Evolutionary conservation across 2,888 invertebrate genomes (phyloP).

Genomic region (Pardosa pseudoannulata): DNA sequence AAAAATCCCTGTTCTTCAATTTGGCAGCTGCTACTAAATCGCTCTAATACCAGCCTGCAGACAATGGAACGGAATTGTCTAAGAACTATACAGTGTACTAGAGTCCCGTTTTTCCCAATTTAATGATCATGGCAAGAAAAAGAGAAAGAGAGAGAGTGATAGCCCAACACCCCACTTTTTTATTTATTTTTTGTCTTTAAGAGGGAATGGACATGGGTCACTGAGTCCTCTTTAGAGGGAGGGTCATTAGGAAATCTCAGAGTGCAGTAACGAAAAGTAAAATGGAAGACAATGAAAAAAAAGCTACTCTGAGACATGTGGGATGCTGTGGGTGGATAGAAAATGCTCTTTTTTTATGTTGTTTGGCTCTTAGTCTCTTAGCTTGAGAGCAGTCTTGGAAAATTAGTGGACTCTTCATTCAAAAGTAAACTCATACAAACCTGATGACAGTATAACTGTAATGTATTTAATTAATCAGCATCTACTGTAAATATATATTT

Average conservation of each 20-base stretch:
- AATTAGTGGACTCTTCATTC: neutral
- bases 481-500: too few species aligned
- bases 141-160: slow-evolving; percentile 15
- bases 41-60: slow-evolving; percentile 41
- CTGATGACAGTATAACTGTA: too few species aligned
- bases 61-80: slow-evolving; percentile 8
- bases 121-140: slow-evolving; percentile 55
- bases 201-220: slow-evolving; percentile 55
- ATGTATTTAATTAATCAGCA: too few species aligned
- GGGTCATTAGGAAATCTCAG: slow-evolving; percentile 62
- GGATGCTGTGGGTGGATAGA: slow-evolving; percentile 21
- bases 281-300: too few species aligned
- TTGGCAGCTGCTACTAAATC: slow-evolving; percentile 63
- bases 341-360: neutral
- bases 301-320: slow-evolving; percentile 55
- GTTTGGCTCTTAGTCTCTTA: neutral
- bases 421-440: neutral
- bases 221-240: slow-evolving; percentile 55
- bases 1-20: slow-evolving; percentile 48
- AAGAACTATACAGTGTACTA: slow-evolving; percentile 29
- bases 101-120: slow-evolving; percentile 24
- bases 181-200: slow-evolving; percentile 20
- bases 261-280: slow-evolving; percentile 49
- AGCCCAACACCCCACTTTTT: slow-evolving; percentile 20
- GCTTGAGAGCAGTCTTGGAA: neutral